phyloP scores from a whole-genome alignment of 1,140 invertebrate species.

The Drosophila bifasciata region DNA sequence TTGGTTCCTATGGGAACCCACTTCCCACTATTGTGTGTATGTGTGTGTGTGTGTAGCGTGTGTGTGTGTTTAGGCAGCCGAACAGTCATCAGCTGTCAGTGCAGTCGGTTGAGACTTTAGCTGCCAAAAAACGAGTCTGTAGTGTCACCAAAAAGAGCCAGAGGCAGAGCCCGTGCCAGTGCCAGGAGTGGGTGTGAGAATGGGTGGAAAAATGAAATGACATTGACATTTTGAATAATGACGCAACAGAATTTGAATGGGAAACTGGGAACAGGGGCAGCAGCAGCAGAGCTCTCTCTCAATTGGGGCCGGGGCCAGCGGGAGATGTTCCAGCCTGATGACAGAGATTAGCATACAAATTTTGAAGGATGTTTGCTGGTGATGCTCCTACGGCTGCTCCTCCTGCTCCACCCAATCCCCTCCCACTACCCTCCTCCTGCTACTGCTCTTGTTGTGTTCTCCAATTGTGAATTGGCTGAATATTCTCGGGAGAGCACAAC shows the following conservation, averaged over 20 bases:
- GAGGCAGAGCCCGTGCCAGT: background rate
- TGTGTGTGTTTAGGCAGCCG: background rate
- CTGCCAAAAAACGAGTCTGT: slow-evolving; percentile 55
- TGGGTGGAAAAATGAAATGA: slow-evolving; percentile 53
- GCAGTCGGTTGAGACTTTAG: slow-evolving; percentile 70
- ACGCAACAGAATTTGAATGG: slow-evolving; percentile 51
- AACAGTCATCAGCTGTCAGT: slow-evolving; percentile 69
- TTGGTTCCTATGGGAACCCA: background rate
- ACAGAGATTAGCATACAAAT: slow-evolving; percentile 52
- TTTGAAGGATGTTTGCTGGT: slow-evolving; percentile 45
- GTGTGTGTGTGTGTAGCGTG: too few relatives aligned
- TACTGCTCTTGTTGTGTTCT: slow-evolving; percentile 26
- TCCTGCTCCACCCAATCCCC: slow-evolving; percentile 21
- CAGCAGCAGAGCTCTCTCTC: slow-evolving; percentile 24
- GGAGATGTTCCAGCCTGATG: slow-evolving; percentile 35
- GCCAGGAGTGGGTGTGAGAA: too few relatives aligned
- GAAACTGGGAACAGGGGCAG: background rate
- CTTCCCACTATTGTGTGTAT: slow-evolving; percentile 20
- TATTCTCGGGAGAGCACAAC: slow-evolving; percentile 15
- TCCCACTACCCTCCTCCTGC: slow-evolving; percentile 16
- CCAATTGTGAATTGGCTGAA: slow-evolving; percentile 38
- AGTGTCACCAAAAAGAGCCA: slow-evolving; percentile 41
- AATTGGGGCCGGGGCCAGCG: slow-evolving; percentile 29
- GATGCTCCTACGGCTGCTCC: slow-evolving; percentile 7
- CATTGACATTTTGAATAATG: slow-evolving; percentile 83